These are phyloP conservation scores for Tineola bisselliella DNA, from an alignment of 2,888 invertebrate species.

Conservation along the genomic window DNA sequence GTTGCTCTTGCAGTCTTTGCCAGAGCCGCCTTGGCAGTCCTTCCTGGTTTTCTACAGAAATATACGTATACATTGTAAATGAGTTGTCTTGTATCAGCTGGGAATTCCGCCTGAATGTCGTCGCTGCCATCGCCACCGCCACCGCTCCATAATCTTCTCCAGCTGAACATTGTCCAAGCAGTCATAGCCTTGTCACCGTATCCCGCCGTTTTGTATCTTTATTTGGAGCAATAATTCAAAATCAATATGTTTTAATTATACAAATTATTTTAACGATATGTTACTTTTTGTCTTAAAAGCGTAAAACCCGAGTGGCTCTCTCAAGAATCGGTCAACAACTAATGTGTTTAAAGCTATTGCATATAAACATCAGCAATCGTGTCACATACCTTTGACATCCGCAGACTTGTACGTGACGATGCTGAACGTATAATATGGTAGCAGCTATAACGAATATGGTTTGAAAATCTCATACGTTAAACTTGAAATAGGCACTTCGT, in stretches of 20 bases:
- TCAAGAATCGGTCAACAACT: conserved; percentile 45
- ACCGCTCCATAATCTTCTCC: conserved; percentile 54
- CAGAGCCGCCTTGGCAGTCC: conserved; percentile 47
- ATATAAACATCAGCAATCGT: conserved; percentile 42
- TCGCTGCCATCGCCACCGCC: conserved; percentile 38
- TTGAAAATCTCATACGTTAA: neutral
- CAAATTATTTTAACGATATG: neutral
- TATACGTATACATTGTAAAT: conserved; percentile 60
- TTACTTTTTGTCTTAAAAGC: neutral
- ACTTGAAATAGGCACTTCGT: neutral
- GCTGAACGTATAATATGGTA: conserved; percentile 17
- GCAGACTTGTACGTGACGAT: conserved; percentile 45
- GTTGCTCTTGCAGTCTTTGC: conserved; percentile 56
- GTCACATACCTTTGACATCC: conserved; percentile 56
- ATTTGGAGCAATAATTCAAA: neutral
- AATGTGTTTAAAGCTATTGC: conserved; percentile 30
- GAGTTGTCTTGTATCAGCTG: conserved; percentile 55
- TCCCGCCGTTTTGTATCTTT: conserved; percentile 44
- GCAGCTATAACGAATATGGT: neutral
- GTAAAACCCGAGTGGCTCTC: conserved; percentile 17
- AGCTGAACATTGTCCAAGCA: conserved; percentile 64
- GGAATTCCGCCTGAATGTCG: conserved; percentile 43
- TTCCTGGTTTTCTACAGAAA: conserved; percentile 50
- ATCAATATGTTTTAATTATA: neutral
- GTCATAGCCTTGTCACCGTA: conserved; percentile 64